phyloP scores from a whole-genome alignment of 2,113 vertebrate species.

The Sigmodon hispidus region DNA sequence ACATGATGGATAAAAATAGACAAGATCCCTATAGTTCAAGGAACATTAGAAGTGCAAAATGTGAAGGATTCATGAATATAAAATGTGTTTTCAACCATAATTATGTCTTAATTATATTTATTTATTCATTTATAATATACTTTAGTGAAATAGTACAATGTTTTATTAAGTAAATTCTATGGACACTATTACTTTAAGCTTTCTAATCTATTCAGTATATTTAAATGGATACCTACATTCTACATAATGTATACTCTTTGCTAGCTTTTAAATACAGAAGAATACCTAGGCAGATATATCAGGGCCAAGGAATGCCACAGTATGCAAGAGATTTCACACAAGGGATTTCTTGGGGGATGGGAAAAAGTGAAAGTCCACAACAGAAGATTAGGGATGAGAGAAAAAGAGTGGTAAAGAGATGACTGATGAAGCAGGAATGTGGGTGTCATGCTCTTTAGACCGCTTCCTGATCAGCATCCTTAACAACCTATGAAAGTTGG shows the following conservation, averaged over 20 bases:
- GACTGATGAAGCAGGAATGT: too few relatives aligned
- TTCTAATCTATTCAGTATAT: neutral
- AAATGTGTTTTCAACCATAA: conserved; percentile 31
- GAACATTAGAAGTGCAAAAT: neutral
- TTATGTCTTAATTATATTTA: neutral
- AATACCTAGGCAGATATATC: too few relatives aligned
- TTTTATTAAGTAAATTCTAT: neutral
- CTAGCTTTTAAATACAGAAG: too few relatives aligned
- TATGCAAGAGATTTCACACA: too few relatives aligned
- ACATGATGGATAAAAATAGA: neutral
- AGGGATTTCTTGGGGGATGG: too few relatives aligned
- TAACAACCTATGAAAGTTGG: too few relatives aligned
- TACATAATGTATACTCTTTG: neutral
- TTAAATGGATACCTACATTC: neutral
- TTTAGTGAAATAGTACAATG: neutral
- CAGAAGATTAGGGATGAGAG: too few relatives aligned
- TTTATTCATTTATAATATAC: neutral
- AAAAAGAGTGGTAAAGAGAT: too few relatives aligned
- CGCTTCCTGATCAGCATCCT: too few relatives aligned
- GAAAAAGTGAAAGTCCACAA: too few relatives aligned
- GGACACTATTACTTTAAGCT: neutral
- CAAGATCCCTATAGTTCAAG: neutral
- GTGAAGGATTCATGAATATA: neutral
- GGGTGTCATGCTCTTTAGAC: too few relatives aligned
- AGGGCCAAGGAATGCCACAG: too few relatives aligned